Base-by-base conservation (phyloP, 2,113 vertebrate species). In the Suricata suricatta region DNA sequence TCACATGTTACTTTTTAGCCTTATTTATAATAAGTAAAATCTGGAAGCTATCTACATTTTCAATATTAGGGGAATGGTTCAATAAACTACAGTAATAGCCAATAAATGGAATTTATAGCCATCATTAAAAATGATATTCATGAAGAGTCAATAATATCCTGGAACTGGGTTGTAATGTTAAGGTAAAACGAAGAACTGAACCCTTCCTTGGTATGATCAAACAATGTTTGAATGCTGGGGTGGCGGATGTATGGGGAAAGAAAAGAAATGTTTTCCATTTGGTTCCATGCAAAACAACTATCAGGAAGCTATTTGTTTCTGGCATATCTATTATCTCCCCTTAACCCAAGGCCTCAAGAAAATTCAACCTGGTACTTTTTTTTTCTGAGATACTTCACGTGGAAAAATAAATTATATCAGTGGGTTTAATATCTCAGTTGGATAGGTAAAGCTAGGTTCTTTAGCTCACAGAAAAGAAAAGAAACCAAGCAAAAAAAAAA, bases 371-470 rank as follows among this genome's bases (percentile, higher is more conserved):
- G 25, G 82, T 72, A 9, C 35, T 77, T 81, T 71, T 92, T 83
- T 66, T 84, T 17, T 13, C 90, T 92, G 85, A 97, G 90, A 57
- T 88, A 97, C 71, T 94, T 96, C 94, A 93, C 0, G 1, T 94
- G 90, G 94, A 96, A 97, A 98, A 97, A 94, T 71, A 92, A 89
- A 96, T 94, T 74, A 72, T 86, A 96, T 88, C 93, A 83, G 79
- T 94, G 68, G 57, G 83, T 93, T 96, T 98, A 97, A 93, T 84
- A 97, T 66, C 94, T 87, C 63, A 98, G 81, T 47, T 95, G 96
- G 95, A 97, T 96, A 95, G 96, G 97, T 47, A 88, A 98, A 97
- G 68, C 66, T 54, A 60, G 92, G 13, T 96, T 97, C 95, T 80
- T 98, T 44, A 92, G 85, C 52, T 96, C 93, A 68, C 0, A 63